Base-by-base conservation (phyloP, 2,888 invertebrate genomes). In the Schizaphis graminum region DNA sequence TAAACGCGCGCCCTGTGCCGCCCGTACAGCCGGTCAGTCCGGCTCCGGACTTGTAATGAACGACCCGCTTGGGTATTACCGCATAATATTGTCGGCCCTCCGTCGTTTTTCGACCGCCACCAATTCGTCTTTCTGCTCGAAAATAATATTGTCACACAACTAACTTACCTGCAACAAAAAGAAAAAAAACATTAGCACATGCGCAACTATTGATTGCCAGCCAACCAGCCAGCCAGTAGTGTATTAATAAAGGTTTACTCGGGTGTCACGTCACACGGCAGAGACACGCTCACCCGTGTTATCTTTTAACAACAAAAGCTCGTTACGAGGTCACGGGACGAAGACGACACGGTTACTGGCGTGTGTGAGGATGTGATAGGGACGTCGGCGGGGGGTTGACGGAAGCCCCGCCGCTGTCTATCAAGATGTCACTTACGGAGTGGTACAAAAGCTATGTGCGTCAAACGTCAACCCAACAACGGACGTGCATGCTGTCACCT, bases 291-390 rank as follows among this genome's bases (percentile, higher is more conserved):
- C 93, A 35, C 85, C 89, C 85, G 84, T 57, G 89, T 93, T 93
- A 93, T 93, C 89, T 89, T 93, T 90, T 57, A 93, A 90, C 93
- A 85, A 93, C 89, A 93, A 93, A 93, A 93, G 89, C 93, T 90
- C 89, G 93, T 89, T 93, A 93, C 26, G 16, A 35, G 26, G 77
- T 21, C 77, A 89, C 24, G 24, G 44, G 56, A 35, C 7, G 53
- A 11, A 35, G 77, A 10, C 35, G 35, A 77, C 21, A 77, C 35
- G 35, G 77, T 77, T 77, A 77, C 77, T 77, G 21, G 77, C 77
- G 35, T 77, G 3, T 77, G 77, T 77, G 35, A 21, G 8, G 77
- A 77, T n/a, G 28, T 24, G 47, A 10, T 28, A 57, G 16, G 28
- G 1, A 21, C 24, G 11, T 26, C 8, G 26, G 13, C 11, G 41